These are phyloP conservation scores for Rhingia rostrata DNA, from an alignment of 2,888 invertebrate species.

Conservation along the genomic window DNA sequence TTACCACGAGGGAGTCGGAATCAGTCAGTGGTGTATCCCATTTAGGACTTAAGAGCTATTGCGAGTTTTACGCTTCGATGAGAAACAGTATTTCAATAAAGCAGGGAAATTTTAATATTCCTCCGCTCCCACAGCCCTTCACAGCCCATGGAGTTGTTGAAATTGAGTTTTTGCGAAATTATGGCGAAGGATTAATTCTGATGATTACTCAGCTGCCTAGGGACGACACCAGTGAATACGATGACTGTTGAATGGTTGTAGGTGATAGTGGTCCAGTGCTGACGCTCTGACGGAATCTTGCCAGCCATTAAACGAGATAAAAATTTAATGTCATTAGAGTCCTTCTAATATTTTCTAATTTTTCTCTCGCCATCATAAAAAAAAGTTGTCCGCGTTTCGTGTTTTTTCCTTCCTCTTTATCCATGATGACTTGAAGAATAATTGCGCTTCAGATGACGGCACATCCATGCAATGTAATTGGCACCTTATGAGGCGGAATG, in stretches of 20 bases:
- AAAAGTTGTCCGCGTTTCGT: background rate
- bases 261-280: background rate
- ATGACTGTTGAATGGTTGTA: background rate
- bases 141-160: too few species aligned
- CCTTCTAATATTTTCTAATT: slow-evolving; percentile 1
- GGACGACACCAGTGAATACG: background rate
- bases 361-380: background rate
- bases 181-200: slow-evolving; percentile 54
- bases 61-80: slow-evolving; percentile 25
- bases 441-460: slow-evolving; percentile 10
- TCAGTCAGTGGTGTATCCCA: background rate
- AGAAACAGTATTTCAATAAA: slow-evolving; percentile 45
- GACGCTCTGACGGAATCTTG: slow-evolving; percentile 22
- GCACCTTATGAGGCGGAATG: slow-evolving; percentile 26
- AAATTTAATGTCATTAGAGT: slow-evolving; percentile 34
- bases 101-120: slow-evolving; percentile 43
- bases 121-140: slow-evolving; percentile 7
- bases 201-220: slow-evolving; percentile 19
- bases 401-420: too few species aligned
- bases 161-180: slow-evolving; percentile 40
- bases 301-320: slow-evolving; percentile 42
- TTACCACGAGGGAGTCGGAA: background rate
- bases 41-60: slow-evolving; percentile 16
- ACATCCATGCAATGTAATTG: slow-evolving; percentile 36
- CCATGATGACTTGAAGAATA: background rate